These are phyloP conservation scores for Heliothis subflexa DNA, from an alignment of 1,140 invertebrate genomes.

Conservation along the genomic window DNA sequence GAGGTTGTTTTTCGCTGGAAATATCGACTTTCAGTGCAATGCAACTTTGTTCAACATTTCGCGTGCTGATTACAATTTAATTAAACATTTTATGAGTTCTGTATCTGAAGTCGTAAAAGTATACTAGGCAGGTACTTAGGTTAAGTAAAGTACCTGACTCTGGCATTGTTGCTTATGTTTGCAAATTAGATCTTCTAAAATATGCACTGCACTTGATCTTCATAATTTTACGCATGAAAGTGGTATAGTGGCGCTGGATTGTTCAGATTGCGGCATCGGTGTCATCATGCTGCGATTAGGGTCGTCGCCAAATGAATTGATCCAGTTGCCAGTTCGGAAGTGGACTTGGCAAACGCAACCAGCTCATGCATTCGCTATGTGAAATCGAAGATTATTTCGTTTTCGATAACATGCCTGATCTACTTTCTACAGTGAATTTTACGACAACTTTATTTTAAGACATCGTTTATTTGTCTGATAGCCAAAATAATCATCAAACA, in stretches of 20 bases:
- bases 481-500: background rate
- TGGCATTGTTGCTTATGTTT: too few species aligned
- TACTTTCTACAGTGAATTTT: background rate
- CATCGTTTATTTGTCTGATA: background rate
- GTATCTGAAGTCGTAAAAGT: too few species aligned
- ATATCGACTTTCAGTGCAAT: too few species aligned
- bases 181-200: too few species aligned
- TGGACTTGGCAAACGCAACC: slow-evolving; percentile 12
- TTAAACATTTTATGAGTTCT: too few species aligned
- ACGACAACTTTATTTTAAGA: background rate
- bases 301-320: slow-evolving; percentile 10
- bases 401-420: background rate
- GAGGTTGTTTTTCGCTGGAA: background rate
- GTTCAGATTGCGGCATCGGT: background rate
- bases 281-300: background rate
- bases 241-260: background rate
- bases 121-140: too few species aligned
- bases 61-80: too few species aligned
- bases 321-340: slow-evolving; percentile 17
- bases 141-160: too few species aligned
- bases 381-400: background rate
- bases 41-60: too few species aligned
- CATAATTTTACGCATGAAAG: background rate
- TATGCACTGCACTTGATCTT: background rate
- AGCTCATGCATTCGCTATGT: background rate